Conservation (phyloP, 2,113 vertebrate species). For the Lanius ludovicianus region DNA sequence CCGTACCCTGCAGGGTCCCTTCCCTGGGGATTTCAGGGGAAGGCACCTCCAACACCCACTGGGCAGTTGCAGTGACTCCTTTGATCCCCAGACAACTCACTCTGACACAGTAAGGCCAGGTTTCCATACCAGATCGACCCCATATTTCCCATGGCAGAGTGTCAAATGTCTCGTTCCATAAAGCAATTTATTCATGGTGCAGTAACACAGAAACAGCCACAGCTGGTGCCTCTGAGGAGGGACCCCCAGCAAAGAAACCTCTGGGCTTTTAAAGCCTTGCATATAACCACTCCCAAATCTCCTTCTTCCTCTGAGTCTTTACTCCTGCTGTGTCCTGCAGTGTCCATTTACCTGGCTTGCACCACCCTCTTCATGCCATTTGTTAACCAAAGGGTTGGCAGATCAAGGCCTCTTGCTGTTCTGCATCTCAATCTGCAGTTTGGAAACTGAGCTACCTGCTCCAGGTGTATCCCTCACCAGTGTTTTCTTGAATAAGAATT, state of each 20-base stretch:
- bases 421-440: not conserved
- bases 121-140: rapidly evolving
- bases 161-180: not conserved
- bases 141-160: not conserved
- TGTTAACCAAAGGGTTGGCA: not conserved
- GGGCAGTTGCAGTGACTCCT: rapidly evolving
- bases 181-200: rapidly evolving
- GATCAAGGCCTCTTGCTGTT: too few species aligned
- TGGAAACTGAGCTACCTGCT: not conserved
- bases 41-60: too few species aligned
- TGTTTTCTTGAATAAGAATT: not conserved
- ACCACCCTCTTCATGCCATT: rapidly evolving
- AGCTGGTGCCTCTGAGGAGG: not conserved
- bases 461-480: not conserved
- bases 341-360: not conserved
- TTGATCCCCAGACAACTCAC: not conserved
- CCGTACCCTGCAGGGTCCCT: too few species aligned
- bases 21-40: too few species aligned
- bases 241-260: not conserved
- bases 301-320: not conserved
- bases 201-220: not conserved
- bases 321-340: rapidly evolving
- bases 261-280: not conserved
- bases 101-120: not conserved
- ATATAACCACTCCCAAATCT: not conserved